phyloP scores from a whole-genome alignment of 2,797 vertebrate genomes.

The Cynopterus sphinx region DNA sequence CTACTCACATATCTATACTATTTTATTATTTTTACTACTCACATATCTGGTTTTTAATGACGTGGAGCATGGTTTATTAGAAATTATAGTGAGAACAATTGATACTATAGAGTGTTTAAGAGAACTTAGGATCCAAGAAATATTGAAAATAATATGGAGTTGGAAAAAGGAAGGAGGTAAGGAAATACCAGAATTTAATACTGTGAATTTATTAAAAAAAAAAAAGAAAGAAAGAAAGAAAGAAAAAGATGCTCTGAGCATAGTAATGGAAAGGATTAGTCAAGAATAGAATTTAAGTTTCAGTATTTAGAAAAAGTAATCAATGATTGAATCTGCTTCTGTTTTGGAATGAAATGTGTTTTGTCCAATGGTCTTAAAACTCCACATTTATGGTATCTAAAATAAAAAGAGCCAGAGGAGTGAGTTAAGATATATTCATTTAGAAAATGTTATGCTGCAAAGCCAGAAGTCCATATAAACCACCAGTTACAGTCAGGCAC shows the following conservation, averaged over 20 bases:
- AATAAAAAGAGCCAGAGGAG: neutral
- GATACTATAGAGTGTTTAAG: neutral
- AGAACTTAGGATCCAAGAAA: neutral
- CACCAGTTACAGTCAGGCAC: neutral
- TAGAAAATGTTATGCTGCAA: neutral
- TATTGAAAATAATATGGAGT: neutral
- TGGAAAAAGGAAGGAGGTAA: neutral
- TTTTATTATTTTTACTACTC: neutral
- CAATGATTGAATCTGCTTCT: neutral
- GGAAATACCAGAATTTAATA: neutral
- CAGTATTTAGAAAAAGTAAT: neutral
- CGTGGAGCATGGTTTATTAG: neutral
- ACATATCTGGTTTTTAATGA: neutral
- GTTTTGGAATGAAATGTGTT: neutral
- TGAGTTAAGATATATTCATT: neutral
- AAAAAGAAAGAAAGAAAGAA: neutral
- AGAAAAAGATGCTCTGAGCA: neutral
- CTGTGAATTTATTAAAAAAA: neutral
- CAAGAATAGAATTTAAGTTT: neutral
- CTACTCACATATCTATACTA: neutral
- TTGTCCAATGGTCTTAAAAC: neutral
- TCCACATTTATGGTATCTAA: neutral
- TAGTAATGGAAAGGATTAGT: neutral
- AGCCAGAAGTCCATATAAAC: neutral
- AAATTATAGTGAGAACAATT: neutral